These are phyloP conservation scores for Hirudinaria manillensis DNA, from an alignment of 2,888 invertebrate genomes.

Conservation along the genomic window DNA sequence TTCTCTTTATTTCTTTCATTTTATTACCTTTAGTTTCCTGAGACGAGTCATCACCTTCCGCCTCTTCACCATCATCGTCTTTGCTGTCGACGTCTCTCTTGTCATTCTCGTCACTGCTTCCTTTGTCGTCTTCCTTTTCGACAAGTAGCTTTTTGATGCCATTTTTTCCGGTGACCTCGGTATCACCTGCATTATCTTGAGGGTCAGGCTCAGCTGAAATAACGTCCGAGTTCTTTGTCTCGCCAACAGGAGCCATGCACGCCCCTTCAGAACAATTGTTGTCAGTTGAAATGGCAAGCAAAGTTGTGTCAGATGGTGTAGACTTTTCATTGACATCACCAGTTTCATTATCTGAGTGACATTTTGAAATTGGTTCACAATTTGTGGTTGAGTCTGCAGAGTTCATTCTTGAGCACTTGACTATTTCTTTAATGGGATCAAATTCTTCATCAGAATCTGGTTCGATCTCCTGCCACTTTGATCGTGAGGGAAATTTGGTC, in stretches of 20 bases:
- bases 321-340: no score
- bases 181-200: background rate
- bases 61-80: background rate
- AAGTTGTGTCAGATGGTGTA: no score
- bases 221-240: background rate
- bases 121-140: slow-evolving; percentile 10
- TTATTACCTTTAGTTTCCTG: background rate
- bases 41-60: background rate
- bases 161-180: background rate
- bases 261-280: background rate
- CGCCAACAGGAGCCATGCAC: no score
- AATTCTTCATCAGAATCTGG: slow-evolving; percentile 9
- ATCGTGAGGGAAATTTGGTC: no score
- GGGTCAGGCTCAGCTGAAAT: background rate
- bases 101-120: background rate
- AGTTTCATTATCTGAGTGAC: background rate
- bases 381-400: background rate
- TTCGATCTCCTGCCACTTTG: slow-evolving; percentile 1
- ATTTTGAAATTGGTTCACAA: background rate
- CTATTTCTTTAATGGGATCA: background rate
- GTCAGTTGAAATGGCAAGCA: background rate
- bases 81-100: background rate
- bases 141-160: background rate
- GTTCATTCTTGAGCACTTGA: background rate
- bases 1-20: slow-evolving; percentile 10